A percentile compares a stretch with the other conserved stretches of the same genome.
Evolutionary conservation across 2,113 vertebrate genomes (phyloP).

Genomic region (Suncus etruscus): DNA sequence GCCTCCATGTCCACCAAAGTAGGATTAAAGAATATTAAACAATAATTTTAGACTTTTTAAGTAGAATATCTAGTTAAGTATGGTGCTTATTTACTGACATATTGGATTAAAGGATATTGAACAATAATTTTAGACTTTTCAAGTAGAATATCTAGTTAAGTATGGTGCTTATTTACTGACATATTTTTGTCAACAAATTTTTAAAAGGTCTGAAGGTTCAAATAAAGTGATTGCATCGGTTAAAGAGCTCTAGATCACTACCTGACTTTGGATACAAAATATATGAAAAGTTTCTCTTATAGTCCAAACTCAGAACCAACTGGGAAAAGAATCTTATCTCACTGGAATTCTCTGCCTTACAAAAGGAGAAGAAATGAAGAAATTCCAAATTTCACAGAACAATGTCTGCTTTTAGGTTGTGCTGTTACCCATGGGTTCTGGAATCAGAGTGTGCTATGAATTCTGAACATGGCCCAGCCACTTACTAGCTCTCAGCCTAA

Average conservation of each 20-base stretch:
- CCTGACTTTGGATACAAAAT: neutral
- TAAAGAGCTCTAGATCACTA: neutral
- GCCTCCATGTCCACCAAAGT: neutral
- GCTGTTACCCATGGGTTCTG: neutral
- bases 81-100: neutral
- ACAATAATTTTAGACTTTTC: neutral
- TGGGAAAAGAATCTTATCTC: neutral
- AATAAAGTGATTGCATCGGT: neutral
- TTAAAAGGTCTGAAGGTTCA: neutral
- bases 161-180: neutral
- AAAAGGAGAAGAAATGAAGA: neutral
- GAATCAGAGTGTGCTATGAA: neutral
- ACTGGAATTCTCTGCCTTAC: too few relatives aligned
- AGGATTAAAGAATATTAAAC: neutral
- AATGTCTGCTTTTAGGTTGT: neutral
- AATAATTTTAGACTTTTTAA: neutral
- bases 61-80: neutral
- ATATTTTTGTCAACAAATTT: neutral
- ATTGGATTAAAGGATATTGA: neutral
- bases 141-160: neutral
- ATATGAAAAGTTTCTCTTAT: neutral
- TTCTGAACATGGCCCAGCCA: neutral
- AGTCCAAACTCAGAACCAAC: neutral
- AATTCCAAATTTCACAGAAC: neutral
- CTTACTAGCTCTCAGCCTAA: neutral